Conservation (phyloP, 2,113 vertebrate genomes). For the Mirounga angustirostris region DNA sequence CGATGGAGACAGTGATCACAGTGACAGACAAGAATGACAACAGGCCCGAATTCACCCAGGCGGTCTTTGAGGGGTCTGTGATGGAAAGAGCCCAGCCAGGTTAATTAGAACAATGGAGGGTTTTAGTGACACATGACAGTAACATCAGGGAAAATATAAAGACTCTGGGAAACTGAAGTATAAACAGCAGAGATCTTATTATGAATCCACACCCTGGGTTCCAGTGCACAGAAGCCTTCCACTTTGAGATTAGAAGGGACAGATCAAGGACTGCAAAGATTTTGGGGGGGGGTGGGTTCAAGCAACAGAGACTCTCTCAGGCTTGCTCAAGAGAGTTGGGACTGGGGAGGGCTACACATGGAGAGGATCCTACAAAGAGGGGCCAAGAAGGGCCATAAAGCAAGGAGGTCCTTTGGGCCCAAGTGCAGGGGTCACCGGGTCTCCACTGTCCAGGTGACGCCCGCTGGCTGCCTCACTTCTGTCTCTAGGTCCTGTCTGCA, state of each 20-base stretch:
- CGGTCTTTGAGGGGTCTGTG: slow-evolving; percentile 64
- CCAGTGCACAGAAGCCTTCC: neutral
- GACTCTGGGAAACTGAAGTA: neutral
- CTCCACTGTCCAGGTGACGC: neutral
- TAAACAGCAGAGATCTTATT: neutral
- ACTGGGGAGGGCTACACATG: neutral
- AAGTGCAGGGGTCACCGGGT: neutral
- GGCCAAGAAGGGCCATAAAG: no score
- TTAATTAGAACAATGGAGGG: neutral
- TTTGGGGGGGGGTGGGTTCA: neutral
- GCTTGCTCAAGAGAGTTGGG: neutral
- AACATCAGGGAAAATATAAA: neutral
- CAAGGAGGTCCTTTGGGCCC: neutral
- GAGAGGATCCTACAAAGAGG: neutral
- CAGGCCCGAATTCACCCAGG: slow-evolving; percentile 66
- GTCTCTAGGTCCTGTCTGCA: neutral
- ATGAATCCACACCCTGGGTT: neutral
- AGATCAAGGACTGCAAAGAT: neutral
- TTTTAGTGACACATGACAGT: neutral
- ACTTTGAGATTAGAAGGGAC: no score
- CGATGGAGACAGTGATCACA: slow-evolving; percentile 83
- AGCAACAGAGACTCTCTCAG: neutral
- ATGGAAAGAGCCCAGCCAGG: slow-evolving; percentile 78
- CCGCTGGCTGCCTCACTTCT: neutral
- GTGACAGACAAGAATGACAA: slow-evolving; percentile 85